These are phyloP conservation scores for Drosophila austrosaltans DNA, from an alignment of 2,888 invertebrate species.

Conservation along the genomic window DNA sequence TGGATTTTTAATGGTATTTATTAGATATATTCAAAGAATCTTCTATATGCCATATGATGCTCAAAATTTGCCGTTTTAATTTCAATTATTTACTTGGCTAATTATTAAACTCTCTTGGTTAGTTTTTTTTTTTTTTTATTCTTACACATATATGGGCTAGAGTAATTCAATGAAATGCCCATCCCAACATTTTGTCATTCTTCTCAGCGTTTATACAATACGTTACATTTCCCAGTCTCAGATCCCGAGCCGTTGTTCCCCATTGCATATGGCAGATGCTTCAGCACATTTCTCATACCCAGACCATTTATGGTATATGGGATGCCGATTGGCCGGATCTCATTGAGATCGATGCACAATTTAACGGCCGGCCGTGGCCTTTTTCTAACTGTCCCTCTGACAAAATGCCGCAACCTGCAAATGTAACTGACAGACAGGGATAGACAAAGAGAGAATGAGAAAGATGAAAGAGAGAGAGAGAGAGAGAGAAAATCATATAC, in stretches of 20 bases:
- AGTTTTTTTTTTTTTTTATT: conserved; percentile 19
- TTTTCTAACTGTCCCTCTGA: conserved; percentile 78
- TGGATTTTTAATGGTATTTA: too few relatives aligned
- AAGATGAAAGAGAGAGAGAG: not conserved
- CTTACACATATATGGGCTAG: conserved; percentile 42
- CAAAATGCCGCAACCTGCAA: conserved; percentile 78
- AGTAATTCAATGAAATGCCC: conserved; percentile 43
- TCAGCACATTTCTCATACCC: conserved; percentile 69
- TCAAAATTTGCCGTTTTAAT: conserved; percentile 15
- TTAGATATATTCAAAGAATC: not conserved
- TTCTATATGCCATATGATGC: not conserved
- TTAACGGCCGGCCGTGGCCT: conserved; percentile 58
- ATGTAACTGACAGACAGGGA: conserved; percentile 69
- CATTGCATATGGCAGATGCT: conserved; percentile 47
- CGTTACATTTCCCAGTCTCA: conserved; percentile 65
- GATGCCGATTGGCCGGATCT: conserved; percentile 50
- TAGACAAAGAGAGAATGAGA: conserved; percentile 12
- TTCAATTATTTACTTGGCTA: conserved; percentile 27
- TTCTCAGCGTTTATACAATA: conserved; percentile 21
- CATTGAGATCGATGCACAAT: conserved; percentile 46
- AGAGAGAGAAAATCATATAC: conserved; percentile 29
- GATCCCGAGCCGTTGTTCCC: not conserved
- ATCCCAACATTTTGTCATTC: conserved; percentile 49
- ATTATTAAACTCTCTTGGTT: conserved; percentile 27
- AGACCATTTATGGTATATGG: conserved; percentile 69